Conservation (phyloP, 2,888 invertebrate genomes). For the Agrotis exclamationis region DNA sequence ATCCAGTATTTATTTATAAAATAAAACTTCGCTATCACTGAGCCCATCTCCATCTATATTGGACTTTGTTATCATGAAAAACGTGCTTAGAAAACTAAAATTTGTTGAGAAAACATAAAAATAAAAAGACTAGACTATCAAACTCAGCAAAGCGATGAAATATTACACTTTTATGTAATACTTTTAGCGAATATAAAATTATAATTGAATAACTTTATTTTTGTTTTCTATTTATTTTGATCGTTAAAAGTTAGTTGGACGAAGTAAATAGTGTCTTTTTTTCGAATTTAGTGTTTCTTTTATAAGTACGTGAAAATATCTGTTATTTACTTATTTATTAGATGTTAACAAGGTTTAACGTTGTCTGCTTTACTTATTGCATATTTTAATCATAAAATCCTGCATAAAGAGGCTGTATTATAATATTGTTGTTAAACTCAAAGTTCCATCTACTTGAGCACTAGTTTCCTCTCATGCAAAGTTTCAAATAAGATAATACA, state of each 20-base stretch:
- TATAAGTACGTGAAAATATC: no score
- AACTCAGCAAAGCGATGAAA: constrained; percentile 46
- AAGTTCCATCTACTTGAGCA: constrained; percentile 21
- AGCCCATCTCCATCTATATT: constrained; percentile 40
- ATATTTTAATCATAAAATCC: neutral
- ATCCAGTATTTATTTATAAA: constrained; percentile 34
- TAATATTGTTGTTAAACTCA: neutral
- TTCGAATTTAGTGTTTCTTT: no score
- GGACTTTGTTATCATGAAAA: constrained; percentile 55
- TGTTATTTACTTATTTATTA: neutral
- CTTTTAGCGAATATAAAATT: constrained; percentile 4
- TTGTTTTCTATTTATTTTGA: neutral
- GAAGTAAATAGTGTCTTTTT: neutral
- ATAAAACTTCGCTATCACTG: constrained; percentile 52
- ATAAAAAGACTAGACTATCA: constrained; percentile 50
- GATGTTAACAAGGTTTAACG: neutral
- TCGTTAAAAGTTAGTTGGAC: neutral
- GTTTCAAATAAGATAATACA: constrained; percentile 56
- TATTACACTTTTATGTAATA: constrained; percentile 31
- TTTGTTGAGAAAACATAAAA: constrained; percentile 60
- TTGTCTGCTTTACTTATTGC: neutral
- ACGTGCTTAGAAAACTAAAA: constrained; percentile 75
- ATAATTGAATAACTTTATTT: constrained; percentile 4
- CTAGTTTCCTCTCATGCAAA: constrained; percentile 27
- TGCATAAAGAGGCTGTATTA: neutral